Percentiles rank a stretch among this genome's conserved stretches.
Evolutionary conservation across 2,888 invertebrate species (phyloP).

Genomic region (Oscheius sp.): DNA sequence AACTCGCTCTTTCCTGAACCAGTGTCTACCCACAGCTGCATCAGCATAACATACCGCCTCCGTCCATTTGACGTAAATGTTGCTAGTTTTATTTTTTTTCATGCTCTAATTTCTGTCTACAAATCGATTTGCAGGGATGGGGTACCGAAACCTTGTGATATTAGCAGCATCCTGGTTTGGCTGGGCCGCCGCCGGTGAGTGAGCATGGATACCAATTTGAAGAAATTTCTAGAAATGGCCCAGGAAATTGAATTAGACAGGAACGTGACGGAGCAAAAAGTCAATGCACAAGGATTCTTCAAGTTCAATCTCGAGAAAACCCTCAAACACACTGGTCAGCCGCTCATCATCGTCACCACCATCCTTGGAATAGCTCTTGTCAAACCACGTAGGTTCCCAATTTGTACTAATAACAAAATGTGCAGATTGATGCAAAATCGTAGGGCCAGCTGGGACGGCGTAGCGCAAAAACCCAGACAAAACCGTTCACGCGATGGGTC

Average conservation of each 20-base stretch:
- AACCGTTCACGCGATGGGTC: too few species aligned
- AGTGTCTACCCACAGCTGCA: too few species aligned
- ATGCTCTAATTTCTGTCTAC: background rate
- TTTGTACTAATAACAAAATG: background rate
- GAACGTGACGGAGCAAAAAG: slow-evolving; percentile 27
- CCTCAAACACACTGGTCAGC: slow-evolving; percentile 38
- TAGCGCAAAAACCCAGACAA: too few species aligned
- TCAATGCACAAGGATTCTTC: slow-evolving; percentile 35
- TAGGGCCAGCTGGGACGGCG: too few species aligned
- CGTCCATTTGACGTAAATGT: background rate
- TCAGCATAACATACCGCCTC: too few species aligned
- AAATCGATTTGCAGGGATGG: background rate
- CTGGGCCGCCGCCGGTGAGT: background rate
- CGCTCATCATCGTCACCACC: slow-evolving; percentile 36
- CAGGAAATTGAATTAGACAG: slow-evolving; percentile 22
- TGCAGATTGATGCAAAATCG: too few species aligned
- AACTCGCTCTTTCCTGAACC: too few species aligned
- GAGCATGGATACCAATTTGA: background rate
- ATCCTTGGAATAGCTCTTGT: slow-evolving; percentile 42
- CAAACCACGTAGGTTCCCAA: slow-evolving; percentile 43
- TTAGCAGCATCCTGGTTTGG: background rate
- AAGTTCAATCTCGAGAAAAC: slow-evolving; percentile 35
- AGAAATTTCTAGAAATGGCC: slow-evolving; percentile 19
- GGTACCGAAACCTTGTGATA: slow-evolving; percentile 7
- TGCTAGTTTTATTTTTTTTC: background rate